Evolutionary conservation across 2,113 vertebrate genomes (phyloP), one percentile per base, ranked within the genome.

Genomic region (Taurulus bubalis): DNA sequence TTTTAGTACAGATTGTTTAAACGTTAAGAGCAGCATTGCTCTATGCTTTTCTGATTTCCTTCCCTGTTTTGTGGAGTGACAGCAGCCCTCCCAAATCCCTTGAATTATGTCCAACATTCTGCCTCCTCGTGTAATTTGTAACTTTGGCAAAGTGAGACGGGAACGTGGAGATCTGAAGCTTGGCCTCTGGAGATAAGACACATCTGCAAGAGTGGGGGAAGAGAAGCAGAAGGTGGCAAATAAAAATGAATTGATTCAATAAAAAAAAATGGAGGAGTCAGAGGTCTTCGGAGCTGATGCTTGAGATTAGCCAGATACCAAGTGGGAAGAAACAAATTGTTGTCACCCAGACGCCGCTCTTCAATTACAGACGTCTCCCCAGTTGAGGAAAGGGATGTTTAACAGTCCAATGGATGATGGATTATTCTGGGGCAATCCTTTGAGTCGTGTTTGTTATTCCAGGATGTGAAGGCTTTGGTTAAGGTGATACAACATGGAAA

Each of bases 291-390:
- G 80, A 91, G 84, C 22, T 85, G 86, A 89, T 76, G 69, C 68
- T 63, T 91, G 94, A 94, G 80, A 91, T 87, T 87, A 91, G 42
- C 91, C 93, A 94, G 92, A 90, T 71, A 81, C 83, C 42, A 53
- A 75, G 72, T 56, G 73, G 83, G 65, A 84, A 91, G 82, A 89
- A 85, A 81, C 86, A 83, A 34, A 78, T 56, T 49, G 84, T 83
- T 89, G 85, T 89, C 81, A 82, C 87, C 75, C 79, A 92, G 84
- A 85, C 47, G 32, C 65, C 7, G 18, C 69, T 55, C 72, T 86
- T 87, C 90, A 83, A 83, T 87, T 89, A 87, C 58, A 70, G 85
- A 69, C 75, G 83, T 56, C 73, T 83, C 70, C 68, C 77, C 60
- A 74, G 64, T 67, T 71, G 82, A 79, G 64, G 53, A 62, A 84